Conservation (phyloP, 2,113 vertebrate species). For the Corythornis cristatus region DNA sequence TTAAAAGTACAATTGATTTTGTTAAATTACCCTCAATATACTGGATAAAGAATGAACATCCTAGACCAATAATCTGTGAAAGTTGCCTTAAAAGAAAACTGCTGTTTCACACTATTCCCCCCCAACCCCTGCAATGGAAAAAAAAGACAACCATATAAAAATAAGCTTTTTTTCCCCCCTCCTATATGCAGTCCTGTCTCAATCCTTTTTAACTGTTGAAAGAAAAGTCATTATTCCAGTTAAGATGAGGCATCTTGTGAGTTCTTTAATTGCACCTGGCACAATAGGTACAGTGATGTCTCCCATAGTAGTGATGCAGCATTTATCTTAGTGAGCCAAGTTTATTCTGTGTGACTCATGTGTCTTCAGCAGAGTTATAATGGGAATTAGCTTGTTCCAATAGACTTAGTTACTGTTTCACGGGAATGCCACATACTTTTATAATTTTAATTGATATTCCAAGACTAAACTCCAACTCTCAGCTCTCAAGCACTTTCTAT, state of each 20-base stretch:
- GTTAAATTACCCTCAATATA: not conserved
- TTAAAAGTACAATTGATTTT: not conserved
- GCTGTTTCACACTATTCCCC: not conserved
- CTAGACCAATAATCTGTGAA: not conserved
- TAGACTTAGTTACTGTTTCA: not conserved
- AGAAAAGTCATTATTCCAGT: not conserved
- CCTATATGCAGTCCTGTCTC: not conserved
- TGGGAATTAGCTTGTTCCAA: constrained; percentile 12
- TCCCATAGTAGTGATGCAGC: constrained; percentile 11
- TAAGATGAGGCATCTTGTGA: not conserved
- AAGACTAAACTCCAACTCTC: not conserved
- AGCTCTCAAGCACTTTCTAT: constrained; percentile 22
- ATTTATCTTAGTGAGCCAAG: constrained; percentile 11
- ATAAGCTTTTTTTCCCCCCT: not conserved
- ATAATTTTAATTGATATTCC: constrained; percentile 28
- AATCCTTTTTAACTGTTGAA: not conserved
- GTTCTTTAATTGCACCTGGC: constrained; percentile 5
- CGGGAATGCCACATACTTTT: constrained; percentile 19
- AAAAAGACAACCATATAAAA: not conserved
- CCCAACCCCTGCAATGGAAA: not conserved
- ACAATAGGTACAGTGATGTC: not conserved
- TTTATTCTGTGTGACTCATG: constrained; percentile 27
- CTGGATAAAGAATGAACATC: not conserved
- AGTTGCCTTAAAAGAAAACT: not conserved
- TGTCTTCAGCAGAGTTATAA: constrained; percentile 7